Evolutionary conservation across 1,140 invertebrate species (phyloP).

Genomic region (Euschistus heros): DNA sequence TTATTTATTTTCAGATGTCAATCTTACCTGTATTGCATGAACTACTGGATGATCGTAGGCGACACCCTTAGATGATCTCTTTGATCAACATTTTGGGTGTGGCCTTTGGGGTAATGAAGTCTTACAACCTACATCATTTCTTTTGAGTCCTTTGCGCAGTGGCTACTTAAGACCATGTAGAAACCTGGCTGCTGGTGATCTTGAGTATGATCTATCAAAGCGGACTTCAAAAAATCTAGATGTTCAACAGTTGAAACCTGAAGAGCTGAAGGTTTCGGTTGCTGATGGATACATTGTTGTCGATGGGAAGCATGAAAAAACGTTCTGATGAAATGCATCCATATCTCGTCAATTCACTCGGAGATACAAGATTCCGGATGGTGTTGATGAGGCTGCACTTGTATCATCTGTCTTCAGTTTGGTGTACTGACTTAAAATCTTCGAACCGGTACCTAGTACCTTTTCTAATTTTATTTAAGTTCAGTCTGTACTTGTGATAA

Average conservation of each 20-base stretch:
- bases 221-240: slow-evolving; percentile 41
- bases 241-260: slow-evolving; percentile 65
- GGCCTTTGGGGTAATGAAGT: slow-evolving; percentile 31
- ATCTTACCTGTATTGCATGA: slow-evolving; percentile 23
- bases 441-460: slow-evolving; percentile 45
- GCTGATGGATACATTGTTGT: slow-evolving; percentile 52
- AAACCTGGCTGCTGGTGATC: neutral
- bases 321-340: slow-evolving; percentile 48
- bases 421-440: slow-evolving; percentile 48
- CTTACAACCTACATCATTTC: slow-evolving; percentile 27
- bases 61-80: slow-evolving; percentile 32
- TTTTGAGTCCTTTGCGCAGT: slow-evolving; percentile 25
- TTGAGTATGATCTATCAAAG: slow-evolving; percentile 10
- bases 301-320: slow-evolving; percentile 57
- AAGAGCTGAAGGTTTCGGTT: slow-evolving; percentile 65
- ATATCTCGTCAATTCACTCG: slow-evolving; percentile 51
- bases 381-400: slow-evolving; percentile 46
- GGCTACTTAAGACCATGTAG: slow-evolving; percentile 20
- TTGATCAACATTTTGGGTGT: slow-evolving; percentile 35
- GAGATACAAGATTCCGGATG: slow-evolving; percentile 50
- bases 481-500: slow-evolving; percentile 4
- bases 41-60: slow-evolving; percentile 32
- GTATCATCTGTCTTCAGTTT: slow-evolving; percentile 49
- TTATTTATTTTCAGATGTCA: slow-evolving; percentile 22
- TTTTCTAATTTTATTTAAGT: no score